Evolutionary conservation across 2,888 invertebrate species (phyloP).

Genomic region (Phortica okadai): DNA sequence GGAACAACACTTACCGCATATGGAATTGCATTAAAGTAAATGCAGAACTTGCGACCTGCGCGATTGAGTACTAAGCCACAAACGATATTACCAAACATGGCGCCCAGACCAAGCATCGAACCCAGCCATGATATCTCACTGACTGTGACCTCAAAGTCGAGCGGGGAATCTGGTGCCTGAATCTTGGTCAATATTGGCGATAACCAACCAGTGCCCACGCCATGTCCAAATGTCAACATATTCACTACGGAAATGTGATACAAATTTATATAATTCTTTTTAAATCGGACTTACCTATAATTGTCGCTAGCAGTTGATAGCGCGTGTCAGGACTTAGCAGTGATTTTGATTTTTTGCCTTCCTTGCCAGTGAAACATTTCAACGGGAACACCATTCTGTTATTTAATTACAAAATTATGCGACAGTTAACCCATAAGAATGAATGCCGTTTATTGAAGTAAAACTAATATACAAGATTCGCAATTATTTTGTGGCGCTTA

Average conservation of each 20-base stretch:
- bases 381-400: too few species aligned
- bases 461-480: too few species aligned
- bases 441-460: too few species aligned
- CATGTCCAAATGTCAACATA: constrained; percentile 71
- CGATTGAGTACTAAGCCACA: constrained; percentile 59
- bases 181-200: constrained; percentile 69
- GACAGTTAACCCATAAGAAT: too few species aligned
- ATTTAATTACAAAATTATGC: too few species aligned
- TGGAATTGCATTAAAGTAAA: constrained; percentile 66
- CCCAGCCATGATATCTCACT: constrained; percentile 72
- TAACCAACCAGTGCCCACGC: constrained; percentile 73
- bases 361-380: background rate
- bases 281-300: constrained; percentile 55
- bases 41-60: constrained; percentile 63
- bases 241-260: constrained; percentile 60
- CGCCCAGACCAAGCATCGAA: constrained; percentile 67
- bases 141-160: constrained; percentile 55
- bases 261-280: background rate
- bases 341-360: constrained; percentile 42
- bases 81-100: constrained; percentile 64
- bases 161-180: constrained; percentile 57
- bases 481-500: too few species aligned
- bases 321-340: constrained; percentile 54
- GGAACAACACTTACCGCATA: constrained; percentile 60
- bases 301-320: constrained; percentile 58